A percentile compares a stretch with the other conserved stretches of the same genome.
Conservation (phyloP, 2,888 invertebrate species). For the Dastarcus helophoroides region DNA sequence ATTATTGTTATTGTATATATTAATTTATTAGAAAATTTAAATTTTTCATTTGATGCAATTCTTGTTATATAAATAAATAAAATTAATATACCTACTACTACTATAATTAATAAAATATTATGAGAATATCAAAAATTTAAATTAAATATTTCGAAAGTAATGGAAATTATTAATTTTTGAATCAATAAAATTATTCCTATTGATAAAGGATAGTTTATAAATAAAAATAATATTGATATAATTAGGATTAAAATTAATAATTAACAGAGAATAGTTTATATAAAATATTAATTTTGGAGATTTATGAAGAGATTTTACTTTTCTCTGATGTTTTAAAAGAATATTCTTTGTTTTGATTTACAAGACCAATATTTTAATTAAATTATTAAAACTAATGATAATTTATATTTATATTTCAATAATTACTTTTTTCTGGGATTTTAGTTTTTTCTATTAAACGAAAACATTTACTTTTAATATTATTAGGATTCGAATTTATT, state of each 20-base stretch:
- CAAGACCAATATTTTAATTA: constrained; percentile 52
- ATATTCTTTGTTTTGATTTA: constrained; percentile 49
- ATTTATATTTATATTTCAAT: constrained; percentile 35
- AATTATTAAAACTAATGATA: constrained; percentile 40
- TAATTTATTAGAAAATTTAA: constrained; percentile 25
- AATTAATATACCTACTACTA: constrained; percentile 53
- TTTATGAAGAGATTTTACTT: constrained; percentile 46
- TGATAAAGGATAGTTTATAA: constrained; percentile 41
- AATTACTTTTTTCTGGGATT: constrained; percentile 42
- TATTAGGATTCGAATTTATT: constrained; percentile 51
- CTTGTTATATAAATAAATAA: constrained; percentile 54
- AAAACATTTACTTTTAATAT: constrained; percentile 47
- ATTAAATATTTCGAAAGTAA: constrained; percentile 39
- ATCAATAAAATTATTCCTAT: constrained; percentile 44
- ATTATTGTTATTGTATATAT: too few relatives aligned
- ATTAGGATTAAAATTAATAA: constrained; percentile 26
- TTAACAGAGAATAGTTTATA: constrained; percentile 52
- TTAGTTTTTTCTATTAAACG: constrained; percentile 44
- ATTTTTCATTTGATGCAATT: constrained; percentile 51
- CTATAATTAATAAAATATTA: constrained; percentile 49
- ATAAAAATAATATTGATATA: constrained; percentile 34
- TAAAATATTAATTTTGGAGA: constrained; percentile 60
- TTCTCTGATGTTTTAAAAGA: constrained; percentile 51
- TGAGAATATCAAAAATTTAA: constrained; percentile 48
- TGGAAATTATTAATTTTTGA: constrained; percentile 41